Evolutionary conservation across 1,140 invertebrate genomes (phyloP).

Genomic region (Sesamia nonagrioides): DNA sequence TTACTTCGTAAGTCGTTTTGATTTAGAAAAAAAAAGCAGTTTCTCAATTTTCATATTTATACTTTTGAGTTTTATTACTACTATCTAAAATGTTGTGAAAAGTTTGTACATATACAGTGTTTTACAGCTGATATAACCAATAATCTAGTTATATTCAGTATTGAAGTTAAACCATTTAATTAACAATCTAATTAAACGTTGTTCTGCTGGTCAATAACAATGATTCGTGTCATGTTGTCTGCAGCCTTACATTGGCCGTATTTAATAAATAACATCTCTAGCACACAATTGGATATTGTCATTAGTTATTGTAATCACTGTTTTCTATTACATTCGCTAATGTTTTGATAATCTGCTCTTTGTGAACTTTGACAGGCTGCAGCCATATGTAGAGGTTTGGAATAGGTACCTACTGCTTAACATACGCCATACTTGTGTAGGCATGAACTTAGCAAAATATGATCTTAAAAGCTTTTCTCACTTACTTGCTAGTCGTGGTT

Average conservation of each 20-base stretch:
- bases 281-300: conserved; percentile 19
- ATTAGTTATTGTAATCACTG: conserved; percentile 19
- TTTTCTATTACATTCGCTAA: background rate
- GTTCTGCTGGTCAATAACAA: conserved; percentile 20
- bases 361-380: background rate
- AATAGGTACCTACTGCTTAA: background rate
- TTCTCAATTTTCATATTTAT: background rate
- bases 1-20: background rate
- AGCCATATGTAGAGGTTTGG: background rate
- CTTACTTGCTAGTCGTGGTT: no score
- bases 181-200: background rate
- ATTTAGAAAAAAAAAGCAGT: background rate
- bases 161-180: background rate
- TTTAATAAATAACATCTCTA: conserved; percentile 25
- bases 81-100: no score
- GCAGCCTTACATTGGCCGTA: conserved; percentile 5
- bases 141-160: no score
- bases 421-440: no score
- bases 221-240: background rate
- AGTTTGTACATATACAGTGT: no score
- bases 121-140: no score
- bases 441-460: no score
- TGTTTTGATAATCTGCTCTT: background rate
- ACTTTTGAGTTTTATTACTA: no score
- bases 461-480: no score